Percentiles rank a stretch among this genome's conserved stretches.
phyloP scores from a whole-genome alignment of 2,888 invertebrate species.

The Axea sp. region DNA sequence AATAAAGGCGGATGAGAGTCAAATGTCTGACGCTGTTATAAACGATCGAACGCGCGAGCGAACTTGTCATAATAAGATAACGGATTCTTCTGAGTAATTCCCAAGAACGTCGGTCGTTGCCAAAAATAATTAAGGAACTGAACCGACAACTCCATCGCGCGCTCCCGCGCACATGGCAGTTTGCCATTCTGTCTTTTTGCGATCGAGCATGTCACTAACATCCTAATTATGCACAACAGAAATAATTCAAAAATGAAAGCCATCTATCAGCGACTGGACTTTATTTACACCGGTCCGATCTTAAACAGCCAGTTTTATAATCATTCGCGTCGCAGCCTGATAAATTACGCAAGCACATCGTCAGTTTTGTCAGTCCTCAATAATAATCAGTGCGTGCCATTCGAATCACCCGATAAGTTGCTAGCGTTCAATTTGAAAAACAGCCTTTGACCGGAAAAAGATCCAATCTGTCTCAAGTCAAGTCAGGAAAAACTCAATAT shows the following conservation, averaged over 20 bases:
- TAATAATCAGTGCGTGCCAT: conserved; percentile 21
- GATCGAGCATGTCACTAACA: conserved; percentile 52
- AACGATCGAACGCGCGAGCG: conserved; percentile 34
- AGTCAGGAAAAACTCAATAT: too few relatives aligned
- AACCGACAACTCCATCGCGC: conserved; percentile 26
- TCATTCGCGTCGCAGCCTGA: conserved; percentile 2
- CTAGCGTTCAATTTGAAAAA: background rate
- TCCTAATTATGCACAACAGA: conserved; percentile 47
- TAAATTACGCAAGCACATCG: conserved; percentile 25
- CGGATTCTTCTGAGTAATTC: conserved; percentile 37
- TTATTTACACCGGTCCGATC: conserved; percentile 1
- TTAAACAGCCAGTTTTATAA: conserved; percentile 7
- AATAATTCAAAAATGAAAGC: conserved; percentile 37
- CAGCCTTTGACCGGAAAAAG: conserved; percentile 4
- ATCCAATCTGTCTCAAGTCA: too few relatives aligned
- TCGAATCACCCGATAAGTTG: conserved; percentile 16
- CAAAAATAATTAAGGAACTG: conserved; percentile 57
- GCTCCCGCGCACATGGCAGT: conserved; percentile 59
- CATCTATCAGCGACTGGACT: background rate
- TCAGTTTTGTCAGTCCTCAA: conserved; percentile 16
- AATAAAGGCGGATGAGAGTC: conserved; percentile 5
- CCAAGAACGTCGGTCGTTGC: conserved; percentile 23
- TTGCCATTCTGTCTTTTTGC: conserved; percentile 61
- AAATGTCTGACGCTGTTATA: conserved; percentile 36
- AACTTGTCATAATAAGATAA: conserved; percentile 57